Conservation (phyloP, 2,797 vertebrate species). For the Avahi laniger region DNA sequence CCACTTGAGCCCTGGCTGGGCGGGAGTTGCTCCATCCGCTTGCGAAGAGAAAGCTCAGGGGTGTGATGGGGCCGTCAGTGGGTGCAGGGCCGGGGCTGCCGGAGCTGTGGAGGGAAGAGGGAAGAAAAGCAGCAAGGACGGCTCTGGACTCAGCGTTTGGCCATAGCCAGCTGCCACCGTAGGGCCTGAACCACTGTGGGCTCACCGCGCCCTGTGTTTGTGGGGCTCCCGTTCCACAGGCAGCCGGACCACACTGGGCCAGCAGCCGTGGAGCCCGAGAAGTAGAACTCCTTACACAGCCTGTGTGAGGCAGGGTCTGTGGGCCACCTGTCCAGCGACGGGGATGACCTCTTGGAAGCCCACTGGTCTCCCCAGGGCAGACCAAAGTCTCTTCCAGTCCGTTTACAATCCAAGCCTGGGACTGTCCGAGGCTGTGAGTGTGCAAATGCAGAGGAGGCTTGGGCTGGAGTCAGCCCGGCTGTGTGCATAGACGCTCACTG, state of each 20-base stretch:
- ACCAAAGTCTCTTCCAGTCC: neutral
- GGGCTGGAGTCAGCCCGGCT: too few relatives aligned
- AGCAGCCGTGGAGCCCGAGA: neutral
- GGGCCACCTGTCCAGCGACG: neutral
- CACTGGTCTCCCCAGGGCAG: neutral
- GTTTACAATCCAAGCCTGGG: neutral
- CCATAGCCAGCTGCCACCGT: too few relatives aligned
- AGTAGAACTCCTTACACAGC: neutral
- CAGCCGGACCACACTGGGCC: neutral
- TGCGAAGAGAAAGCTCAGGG: neutral
- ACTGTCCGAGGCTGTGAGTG: neutral
- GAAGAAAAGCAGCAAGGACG: neutral
- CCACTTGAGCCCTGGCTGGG: neutral
- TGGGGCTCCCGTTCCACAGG: neutral
- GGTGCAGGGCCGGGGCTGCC: neutral
- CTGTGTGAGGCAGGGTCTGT: fast-evolving
- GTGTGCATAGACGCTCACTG: neutral
- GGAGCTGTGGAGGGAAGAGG: too few relatives aligned
- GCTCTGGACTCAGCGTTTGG: neutral
- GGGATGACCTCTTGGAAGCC: neutral
- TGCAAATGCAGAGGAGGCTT: too few relatives aligned
- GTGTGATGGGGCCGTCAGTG: fast-evolving
- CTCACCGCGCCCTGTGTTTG: too few relatives aligned
- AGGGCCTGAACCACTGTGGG: too few relatives aligned
- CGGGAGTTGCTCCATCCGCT: neutral